Percentiles rank a stretch among this genome's conserved stretches.
Conservation (phyloP, 2,888 invertebrate genomes). For the Drosophila niveifrons region DNA sequence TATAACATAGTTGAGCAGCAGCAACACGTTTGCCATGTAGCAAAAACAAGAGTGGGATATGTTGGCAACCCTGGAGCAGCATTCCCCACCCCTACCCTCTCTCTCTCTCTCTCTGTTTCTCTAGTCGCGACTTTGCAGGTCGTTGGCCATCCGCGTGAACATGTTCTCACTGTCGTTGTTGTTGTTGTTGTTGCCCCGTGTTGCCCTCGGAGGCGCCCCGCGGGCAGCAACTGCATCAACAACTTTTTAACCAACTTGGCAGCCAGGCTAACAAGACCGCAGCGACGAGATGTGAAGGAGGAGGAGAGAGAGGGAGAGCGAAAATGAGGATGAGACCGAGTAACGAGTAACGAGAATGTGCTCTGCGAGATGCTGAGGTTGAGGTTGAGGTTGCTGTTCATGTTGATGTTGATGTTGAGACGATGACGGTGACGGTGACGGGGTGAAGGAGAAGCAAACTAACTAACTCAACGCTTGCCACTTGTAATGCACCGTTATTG, state of each 20-base stretch:
- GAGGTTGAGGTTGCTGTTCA: neutral
- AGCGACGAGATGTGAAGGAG: slow-evolving; percentile 26
- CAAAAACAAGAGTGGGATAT: too few relatives aligned
- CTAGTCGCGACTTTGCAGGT: slow-evolving; percentile 45
- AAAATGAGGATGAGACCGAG: slow-evolving; percentile 12
- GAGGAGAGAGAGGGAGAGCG: neutral
- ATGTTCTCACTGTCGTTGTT: neutral
- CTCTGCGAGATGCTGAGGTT: neutral
- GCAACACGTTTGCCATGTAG: too few relatives aligned
- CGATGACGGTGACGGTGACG: neutral
- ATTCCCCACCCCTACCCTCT: too few relatives aligned
- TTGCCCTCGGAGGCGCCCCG: slow-evolving; percentile 9
- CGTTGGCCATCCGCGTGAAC: slow-evolving; percentile 61
- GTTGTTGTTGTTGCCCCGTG: neutral
- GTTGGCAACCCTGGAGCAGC: too few relatives aligned
- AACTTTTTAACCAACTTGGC: slow-evolving; percentile 79
- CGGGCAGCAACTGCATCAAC: slow-evolving; percentile 69
- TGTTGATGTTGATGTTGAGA: neutral
- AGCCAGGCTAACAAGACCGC: slow-evolving; percentile 71
- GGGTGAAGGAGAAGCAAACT: slow-evolving; percentile 53
- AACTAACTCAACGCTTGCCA: slow-evolving; percentile 75
- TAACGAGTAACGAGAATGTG: too few relatives aligned
- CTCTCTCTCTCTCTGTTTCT: too few relatives aligned
- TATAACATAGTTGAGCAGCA: too few relatives aligned
- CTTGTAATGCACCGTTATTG: slow-evolving; percentile 75